Evolutionary conservation across 2,888 invertebrate genomes (phyloP).

Genomic region (Eubasilissa splendida): DNA sequence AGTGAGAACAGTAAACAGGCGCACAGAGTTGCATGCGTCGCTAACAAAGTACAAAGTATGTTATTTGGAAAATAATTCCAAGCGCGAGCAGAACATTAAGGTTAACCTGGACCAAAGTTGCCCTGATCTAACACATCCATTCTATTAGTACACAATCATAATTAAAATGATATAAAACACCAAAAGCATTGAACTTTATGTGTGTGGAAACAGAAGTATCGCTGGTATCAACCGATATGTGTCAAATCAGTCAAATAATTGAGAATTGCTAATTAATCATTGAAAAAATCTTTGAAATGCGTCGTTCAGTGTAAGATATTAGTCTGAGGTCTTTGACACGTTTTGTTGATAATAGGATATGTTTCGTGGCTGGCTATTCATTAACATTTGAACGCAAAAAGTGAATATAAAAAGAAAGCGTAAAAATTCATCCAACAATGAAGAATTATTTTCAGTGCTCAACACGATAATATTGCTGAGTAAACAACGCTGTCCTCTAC

Average conservation of each 20-base stretch:
- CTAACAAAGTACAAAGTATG: not conserved
- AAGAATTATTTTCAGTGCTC: slow-evolving; percentile 40
- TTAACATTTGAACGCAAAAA: slow-evolving; percentile 7
- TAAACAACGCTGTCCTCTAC: slow-evolving; percentile 42
- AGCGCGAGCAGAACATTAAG: slow-evolving; percentile 20
- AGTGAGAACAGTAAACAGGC: slow-evolving; percentile 33
- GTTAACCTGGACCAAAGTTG: not conserved
- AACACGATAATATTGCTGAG: slow-evolving; percentile 48
- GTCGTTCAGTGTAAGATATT: too few relatives aligned
- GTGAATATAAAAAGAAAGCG: slow-evolving; percentile 29
- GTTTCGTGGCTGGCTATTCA: slow-evolving; percentile 7
- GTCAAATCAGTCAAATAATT: not conserved
- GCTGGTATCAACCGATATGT: slow-evolving; percentile 4
- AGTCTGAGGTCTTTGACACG: too few relatives aligned
- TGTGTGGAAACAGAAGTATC: slow-evolving; percentile 2
- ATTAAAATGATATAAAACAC: slow-evolving; percentile 37
- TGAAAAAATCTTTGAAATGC: too few relatives aligned
- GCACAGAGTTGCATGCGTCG: not conserved
- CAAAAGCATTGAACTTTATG: slow-evolving; percentile 42
- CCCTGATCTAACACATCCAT: slow-evolving; percentile 43
- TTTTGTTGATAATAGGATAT: slow-evolving; percentile 26
- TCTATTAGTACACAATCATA: slow-evolving; percentile 41
- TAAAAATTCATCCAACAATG: not conserved
- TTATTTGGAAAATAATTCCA: slow-evolving; percentile 19
- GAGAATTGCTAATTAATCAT: not conserved